phyloP scores from a whole-genome alignment of 2,888 invertebrate species.

The Monoplex corrugatus region DNA sequence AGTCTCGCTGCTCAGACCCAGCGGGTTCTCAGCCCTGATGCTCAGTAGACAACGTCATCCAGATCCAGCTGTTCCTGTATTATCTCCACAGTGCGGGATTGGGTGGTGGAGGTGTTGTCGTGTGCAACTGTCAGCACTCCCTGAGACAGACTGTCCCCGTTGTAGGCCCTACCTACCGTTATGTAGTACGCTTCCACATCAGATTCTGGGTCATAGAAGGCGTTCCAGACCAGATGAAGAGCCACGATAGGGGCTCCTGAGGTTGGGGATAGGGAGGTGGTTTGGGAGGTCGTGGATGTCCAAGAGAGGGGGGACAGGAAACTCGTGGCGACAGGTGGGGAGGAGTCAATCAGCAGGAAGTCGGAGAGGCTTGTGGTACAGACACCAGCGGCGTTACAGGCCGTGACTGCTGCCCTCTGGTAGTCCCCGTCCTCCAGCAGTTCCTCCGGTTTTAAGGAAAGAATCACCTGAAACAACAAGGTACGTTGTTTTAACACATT shows the following conservation, averaged over 20 bases:
- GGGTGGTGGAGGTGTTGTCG: background rate
- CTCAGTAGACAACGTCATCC: slow-evolving; percentile 49
- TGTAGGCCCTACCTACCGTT: slow-evolving; percentile 24
- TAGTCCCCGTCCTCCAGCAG: slow-evolving; percentile 53
- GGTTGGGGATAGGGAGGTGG: background rate
- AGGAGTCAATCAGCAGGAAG: slow-evolving; percentile 62
- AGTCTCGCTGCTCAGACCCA: slow-evolving; percentile 45
- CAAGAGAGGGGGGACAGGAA: slow-evolving; percentile 3
- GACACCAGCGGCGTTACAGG: slow-evolving; percentile 60
- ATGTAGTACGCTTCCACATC: slow-evolving; percentile 52
- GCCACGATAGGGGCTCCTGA: background rate
- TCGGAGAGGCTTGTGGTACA: slow-evolving; percentile 58
- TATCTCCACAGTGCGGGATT: background rate
- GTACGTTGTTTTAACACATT: too few relatives aligned
- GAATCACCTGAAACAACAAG: slow-evolving; percentile 27
- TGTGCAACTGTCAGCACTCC: background rate
- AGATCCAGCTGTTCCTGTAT: background rate
- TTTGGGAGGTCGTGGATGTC: background rate
- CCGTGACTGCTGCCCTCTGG: slow-evolving; percentile 53
- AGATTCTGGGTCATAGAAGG: slow-evolving; percentile 60
- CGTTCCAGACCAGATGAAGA: slow-evolving; percentile 50
- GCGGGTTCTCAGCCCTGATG: slow-evolving; percentile 61
- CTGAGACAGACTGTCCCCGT: slow-evolving; percentile 39
- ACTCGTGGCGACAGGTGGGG: slow-evolving; percentile 63
- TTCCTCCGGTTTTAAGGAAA: slow-evolving; percentile 38